These are phyloP conservation scores for Ophioninae sp. DNA, from an alignment of 2,888 invertebrate species.

Conservation along the genomic window DNA sequence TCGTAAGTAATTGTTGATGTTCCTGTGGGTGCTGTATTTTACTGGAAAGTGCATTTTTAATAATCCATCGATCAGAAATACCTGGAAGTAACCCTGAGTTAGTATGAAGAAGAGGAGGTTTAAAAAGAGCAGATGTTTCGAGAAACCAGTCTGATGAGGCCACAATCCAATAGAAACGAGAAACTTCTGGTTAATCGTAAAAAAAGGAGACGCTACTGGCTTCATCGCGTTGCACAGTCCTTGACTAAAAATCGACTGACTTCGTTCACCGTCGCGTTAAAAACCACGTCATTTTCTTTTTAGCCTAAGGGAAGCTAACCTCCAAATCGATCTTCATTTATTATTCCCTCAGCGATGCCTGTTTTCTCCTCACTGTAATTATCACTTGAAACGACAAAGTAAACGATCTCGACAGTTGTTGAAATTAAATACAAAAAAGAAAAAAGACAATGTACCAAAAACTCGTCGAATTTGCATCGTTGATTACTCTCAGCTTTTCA, in stretches of 20 bases:
- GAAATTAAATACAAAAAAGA: background rate
- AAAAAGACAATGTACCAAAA: background rate
- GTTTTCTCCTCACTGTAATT: background rate
- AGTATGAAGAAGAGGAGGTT: slow-evolving; percentile 60
- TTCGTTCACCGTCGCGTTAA: background rate
- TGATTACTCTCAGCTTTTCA: background rate
- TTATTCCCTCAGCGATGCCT: slow-evolving; percentile 34
- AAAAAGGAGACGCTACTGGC: slow-evolving; percentile 56
- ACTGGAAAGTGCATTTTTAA: background rate
- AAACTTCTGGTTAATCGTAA: slow-evolving; percentile 58
- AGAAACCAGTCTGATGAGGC: slow-evolving; percentile 67
- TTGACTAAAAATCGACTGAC: slow-evolving; percentile 31
- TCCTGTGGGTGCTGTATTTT: no score
- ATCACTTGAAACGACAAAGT: background rate
- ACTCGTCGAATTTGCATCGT: background rate
- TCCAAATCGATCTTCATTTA: slow-evolving; percentile 58
- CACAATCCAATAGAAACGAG: slow-evolving; percentile 67
- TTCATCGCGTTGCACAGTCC: slow-evolving; percentile 47
- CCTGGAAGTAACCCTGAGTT: slow-evolving; percentile 68
- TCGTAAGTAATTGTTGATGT: no score
- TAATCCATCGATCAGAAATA: slow-evolving; percentile 34
- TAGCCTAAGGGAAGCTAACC: background rate
- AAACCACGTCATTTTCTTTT: background rate
- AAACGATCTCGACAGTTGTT: background rate
- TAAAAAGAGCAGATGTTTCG: slow-evolving; percentile 58